Evolutionary conservation across 2,797 vertebrate species (phyloP), one percentile per base, ranked within the genome.

Genomic region (Silurus aristotelis): DNA sequence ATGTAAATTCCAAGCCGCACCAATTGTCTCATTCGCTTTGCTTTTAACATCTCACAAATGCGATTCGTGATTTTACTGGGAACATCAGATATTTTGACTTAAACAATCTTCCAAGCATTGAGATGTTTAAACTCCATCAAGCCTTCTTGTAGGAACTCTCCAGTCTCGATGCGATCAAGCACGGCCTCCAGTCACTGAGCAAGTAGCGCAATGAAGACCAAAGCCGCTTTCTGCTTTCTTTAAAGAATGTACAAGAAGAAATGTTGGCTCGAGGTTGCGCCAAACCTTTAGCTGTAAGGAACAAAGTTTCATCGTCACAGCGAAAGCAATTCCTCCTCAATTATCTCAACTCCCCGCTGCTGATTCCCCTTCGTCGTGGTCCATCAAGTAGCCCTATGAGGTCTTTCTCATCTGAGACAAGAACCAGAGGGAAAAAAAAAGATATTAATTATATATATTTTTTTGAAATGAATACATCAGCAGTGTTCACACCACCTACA

Each of bases 291-390:
- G 89, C 90, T 89, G 85, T 87, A 88, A 87, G 86, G 87, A 91
- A 91, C 87, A 88, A 89, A 91, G 88, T 88, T 87, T 88, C 85
- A 87, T 89, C 91, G 89, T 89, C 86, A 85, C 86, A 84, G 87
- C 46, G 88, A 88, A 90, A 90, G 81, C 90, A 89, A 90, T 91
- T 91, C 87, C 43, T 85, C 86, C 88, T 85, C 90, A 91, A 91
- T 91, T 91, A 90, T 90, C 89, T 89, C 82, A 77, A 86, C 89
- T 90, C 90, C 90, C 90, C 48, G 88, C 90, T 91, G 90, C 89
- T 89, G 77, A 87, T 78, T 79, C 82, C 48, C 86, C 88, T 87
- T 77, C 79, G 87, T 87, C 88, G 80, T 89, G 86, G 86, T 87
- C 89, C 25, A 90, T 89, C 89, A 87, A 84, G 86, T 86, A 89